These are phyloP conservation scores for Episyrphus balteatus DNA, from an alignment of 1,140 invertebrate species.

Conservation along the genomic window DNA sequence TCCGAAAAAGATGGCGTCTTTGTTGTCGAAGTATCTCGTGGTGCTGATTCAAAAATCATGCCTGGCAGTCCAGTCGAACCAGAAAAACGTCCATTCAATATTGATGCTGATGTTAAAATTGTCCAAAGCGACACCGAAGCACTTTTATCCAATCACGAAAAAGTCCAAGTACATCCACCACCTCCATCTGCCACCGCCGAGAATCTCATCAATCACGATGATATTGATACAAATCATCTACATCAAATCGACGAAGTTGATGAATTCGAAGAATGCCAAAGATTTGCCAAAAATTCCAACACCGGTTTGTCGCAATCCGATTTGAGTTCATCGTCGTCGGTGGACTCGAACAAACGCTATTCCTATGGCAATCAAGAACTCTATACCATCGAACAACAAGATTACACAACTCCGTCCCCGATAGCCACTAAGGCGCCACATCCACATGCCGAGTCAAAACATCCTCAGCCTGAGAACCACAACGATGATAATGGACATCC, in stretches of 20 bases:
- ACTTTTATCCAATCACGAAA: constrained; percentile 21
- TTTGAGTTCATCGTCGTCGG: constrained; percentile 56
- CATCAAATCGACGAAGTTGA: constrained; percentile 32
- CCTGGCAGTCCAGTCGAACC: constrained; percentile 24
- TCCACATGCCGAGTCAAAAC: not conserved
- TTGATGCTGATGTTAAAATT: constrained; percentile 38
- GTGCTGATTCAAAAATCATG: constrained; percentile 24
- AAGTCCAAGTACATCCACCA: constrained; percentile 34
- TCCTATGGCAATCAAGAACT: constrained; percentile 63
- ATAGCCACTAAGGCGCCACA: constrained; percentile 3
- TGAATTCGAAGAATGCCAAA: constrained; percentile 14
- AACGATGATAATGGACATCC: constrained; percentile 7
- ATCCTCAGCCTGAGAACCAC: constrained; percentile 7
- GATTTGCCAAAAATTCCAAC: constrained; percentile 41
- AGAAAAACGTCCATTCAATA: constrained; percentile 10
- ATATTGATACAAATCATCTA: constrained; percentile 41
- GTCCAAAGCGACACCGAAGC: constrained; percentile 32
- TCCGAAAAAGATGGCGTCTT: constrained; percentile 63
- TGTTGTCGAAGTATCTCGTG: constrained; percentile 53
- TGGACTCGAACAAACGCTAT: constrained; percentile 57
- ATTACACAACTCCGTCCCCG: constrained; percentile 40
- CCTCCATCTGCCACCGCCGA: constrained; percentile 11
- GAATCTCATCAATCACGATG: constrained; percentile 9
- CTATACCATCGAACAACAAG: constrained; percentile 59
- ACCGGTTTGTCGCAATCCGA: constrained; percentile 67